Evolutionary conservation across 2,888 invertebrate species (phyloP).

Genomic region (Notodonta ziczac): DNA sequence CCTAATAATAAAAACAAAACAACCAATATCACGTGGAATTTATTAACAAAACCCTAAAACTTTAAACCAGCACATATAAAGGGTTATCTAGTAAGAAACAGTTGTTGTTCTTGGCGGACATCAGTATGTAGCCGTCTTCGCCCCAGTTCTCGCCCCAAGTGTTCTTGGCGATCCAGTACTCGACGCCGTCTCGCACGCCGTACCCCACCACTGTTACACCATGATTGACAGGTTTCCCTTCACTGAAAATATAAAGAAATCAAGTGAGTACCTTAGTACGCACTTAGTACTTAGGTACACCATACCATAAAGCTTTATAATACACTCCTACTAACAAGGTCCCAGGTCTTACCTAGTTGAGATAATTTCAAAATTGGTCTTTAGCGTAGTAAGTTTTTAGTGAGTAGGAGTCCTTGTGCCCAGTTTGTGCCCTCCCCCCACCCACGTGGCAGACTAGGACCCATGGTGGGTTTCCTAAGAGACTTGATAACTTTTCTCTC

Average conservation of each 20-base stretch:
- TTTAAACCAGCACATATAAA: slow-evolving; percentile 39
- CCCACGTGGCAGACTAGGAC: too few relatives aligned
- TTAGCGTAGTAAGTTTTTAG: too few relatives aligned
- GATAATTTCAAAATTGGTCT: too few relatives aligned
- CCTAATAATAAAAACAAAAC: too few relatives aligned
- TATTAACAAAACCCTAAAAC: slow-evolving; percentile 21
- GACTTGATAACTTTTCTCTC: too few relatives aligned
- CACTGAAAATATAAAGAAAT: slow-evolving; percentile 29
- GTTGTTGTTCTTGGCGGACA: slow-evolving; percentile 48
- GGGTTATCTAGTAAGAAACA: slow-evolving; percentile 45
- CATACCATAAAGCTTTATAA: too few relatives aligned
- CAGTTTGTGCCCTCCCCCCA: too few relatives aligned
- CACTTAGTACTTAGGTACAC: too few relatives aligned
- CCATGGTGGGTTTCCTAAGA: too few relatives aligned
- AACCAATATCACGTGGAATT: slow-evolving; percentile 32
- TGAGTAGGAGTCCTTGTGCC: too few relatives aligned
- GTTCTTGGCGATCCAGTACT: slow-evolving; percentile 65
- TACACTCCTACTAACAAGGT: too few relatives aligned
- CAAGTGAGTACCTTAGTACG: not conserved
- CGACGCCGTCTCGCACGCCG: slow-evolving; percentile 46
- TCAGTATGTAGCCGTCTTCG: slow-evolving; percentile 54
- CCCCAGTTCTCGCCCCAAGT: slow-evolving; percentile 62
- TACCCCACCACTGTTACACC: slow-evolving; percentile 57
- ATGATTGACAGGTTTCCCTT: slow-evolving; percentile 38
- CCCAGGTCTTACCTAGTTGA: too few relatives aligned